phyloP scores from a whole-genome alignment of 2,888 invertebrate species.

The Hypomecis atomaria region DNA sequence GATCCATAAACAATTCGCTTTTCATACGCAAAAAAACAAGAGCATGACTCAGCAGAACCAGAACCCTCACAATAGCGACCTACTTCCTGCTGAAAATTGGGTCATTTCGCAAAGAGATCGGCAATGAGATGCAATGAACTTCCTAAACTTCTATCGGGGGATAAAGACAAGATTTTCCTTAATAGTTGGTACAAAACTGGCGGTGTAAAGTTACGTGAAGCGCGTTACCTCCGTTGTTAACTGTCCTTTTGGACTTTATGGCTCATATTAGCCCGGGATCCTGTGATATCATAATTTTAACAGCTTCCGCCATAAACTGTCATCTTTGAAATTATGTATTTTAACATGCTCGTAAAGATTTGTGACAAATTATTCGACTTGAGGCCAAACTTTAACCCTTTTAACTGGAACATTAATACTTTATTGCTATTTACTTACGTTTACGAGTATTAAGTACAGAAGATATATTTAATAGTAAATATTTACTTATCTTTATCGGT shows the following conservation, averaged over 20 bases:
- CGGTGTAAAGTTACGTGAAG: conserved; percentile 11
- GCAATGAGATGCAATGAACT: conserved; percentile 59
- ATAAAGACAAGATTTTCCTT: conserved; percentile 29
- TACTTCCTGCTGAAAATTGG: conserved; percentile 58
- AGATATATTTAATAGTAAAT: too few relatives aligned
- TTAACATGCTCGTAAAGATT: conserved; percentile 2
- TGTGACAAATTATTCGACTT: conserved; percentile 1
- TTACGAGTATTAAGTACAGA: too few relatives aligned
- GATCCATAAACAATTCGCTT: conserved; percentile 30
- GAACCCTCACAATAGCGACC: conserved; percentile 50
- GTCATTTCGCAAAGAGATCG: conserved; percentile 54
- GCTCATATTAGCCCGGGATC: conserved; percentile 6
- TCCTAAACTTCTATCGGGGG: conserved; percentile 40
- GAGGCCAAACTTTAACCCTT: too few relatives aligned
- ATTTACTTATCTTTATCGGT: too few relatives aligned
- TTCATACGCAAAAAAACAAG: conserved; percentile 38
- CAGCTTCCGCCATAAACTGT: background rate
- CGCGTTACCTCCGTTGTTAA: conserved; percentile 11
- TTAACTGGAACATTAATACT: too few relatives aligned
- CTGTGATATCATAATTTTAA: conserved; percentile 13
- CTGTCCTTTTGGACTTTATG: conserved; percentile 15
- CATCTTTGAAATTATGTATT: background rate
- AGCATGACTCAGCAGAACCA: conserved; percentile 21
- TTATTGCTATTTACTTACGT: too few relatives aligned
- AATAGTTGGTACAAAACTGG: conserved; percentile 20